phyloP scores from a whole-genome alignment of 2,113 vertebrate genomes.

The Protobothrops flavoviridis region DNA sequence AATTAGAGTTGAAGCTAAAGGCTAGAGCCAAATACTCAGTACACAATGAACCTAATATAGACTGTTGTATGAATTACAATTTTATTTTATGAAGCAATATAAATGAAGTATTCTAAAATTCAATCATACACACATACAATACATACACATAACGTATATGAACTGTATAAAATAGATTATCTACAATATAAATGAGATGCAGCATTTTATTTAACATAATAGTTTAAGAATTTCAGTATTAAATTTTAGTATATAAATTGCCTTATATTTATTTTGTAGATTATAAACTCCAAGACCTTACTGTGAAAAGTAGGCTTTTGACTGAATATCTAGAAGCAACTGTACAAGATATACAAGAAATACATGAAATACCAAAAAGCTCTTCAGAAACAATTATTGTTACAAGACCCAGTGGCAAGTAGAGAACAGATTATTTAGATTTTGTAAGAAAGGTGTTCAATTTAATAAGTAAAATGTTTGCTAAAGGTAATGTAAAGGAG shows the following conservation, averaged over 20 bases:
- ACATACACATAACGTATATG: background rate
- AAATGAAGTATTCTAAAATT: background rate
- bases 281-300: background rate
- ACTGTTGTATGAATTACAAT: background rate
- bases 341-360: background rate
- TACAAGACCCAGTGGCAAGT: background rate
- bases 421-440: background rate
- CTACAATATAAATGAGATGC: background rate
- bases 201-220: background rate
- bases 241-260: background rate
- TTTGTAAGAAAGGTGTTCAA: background rate
- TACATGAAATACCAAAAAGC: background rate
- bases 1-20: background rate
- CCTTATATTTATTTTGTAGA: conserved; percentile 4
- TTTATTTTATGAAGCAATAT: background rate
- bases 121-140: background rate
- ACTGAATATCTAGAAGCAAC: background rate
- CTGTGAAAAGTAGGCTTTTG: background rate
- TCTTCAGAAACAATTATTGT: background rate
- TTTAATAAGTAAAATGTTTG: background rate
- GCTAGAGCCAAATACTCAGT: background rate
- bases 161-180: background rate
- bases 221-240: background rate
- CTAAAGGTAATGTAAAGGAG: background rate
- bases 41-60: background rate